These are phyloP conservation scores for Cinara cedri DNA, from an alignment of 2,888 invertebrate genomes.

Conservation along the genomic window DNA sequence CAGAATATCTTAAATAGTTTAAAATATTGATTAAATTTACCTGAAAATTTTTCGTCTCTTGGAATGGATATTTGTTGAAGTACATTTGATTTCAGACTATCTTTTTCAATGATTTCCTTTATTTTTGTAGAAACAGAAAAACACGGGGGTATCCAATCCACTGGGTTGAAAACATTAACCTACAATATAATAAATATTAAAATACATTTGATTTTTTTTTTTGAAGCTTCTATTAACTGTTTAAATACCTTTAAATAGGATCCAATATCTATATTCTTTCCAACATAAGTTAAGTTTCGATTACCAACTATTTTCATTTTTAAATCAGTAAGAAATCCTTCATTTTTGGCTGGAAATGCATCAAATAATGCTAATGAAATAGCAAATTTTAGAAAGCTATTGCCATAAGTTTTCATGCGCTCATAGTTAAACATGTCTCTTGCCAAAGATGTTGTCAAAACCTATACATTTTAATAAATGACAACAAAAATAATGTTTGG, in stretches of 20 bases:
- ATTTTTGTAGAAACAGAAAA: conserved; percentile 55
- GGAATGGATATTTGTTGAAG: conserved; percentile 49
- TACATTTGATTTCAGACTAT: conserved; percentile 21
- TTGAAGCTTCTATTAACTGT: background rate
- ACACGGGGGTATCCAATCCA: conserved; percentile 58
- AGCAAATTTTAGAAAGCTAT: conserved; percentile 84
- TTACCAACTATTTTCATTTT: conserved; percentile 79
- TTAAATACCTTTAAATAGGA: conserved; percentile 58
- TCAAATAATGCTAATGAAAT: conserved; percentile 76
- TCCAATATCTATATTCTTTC: conserved; percentile 60
- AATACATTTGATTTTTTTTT: background rate
- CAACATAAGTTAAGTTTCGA: conserved; percentile 83
- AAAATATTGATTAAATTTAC: no score
- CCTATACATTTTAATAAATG: conserved; percentile 64
- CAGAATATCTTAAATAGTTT: no score
- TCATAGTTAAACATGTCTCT: conserved; percentile 82
- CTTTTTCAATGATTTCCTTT: conserved; percentile 29
- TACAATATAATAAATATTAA: conserved; percentile 26
- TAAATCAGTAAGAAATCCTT: conserved; percentile 79
- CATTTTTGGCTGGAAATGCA: conserved; percentile 72
- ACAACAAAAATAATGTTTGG: no score
- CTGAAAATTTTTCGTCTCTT: conserved; percentile 44
- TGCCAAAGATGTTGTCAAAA: conserved; percentile 75
- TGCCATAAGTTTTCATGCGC: conserved; percentile 85
- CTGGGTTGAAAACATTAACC: conserved; percentile 52